Base-by-base conservation (phyloP, 2,113 vertebrate genomes). In the Campylomormyrus numenius region DNA sequence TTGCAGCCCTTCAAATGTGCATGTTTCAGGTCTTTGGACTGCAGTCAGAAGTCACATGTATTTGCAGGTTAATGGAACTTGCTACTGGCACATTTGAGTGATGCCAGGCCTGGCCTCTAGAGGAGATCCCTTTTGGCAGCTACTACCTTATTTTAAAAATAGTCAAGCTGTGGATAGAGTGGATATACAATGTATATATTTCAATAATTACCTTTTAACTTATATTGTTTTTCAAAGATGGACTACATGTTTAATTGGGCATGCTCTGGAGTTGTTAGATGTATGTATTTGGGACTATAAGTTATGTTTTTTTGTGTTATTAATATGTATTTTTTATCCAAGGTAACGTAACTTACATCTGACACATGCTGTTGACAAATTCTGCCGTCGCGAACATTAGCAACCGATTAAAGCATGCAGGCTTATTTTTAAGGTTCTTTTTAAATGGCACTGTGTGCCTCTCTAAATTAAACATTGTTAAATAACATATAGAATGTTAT, bases 211-310 rank as follows among this genome's bases (percentile, higher is more conserved):
- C n/a, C 3, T 70, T 70, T 70, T 70, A 70, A 70, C 10, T 27
- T 84, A 17, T 84, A 42, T 84, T 84, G 80, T 84, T 46, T 86
- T 49, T 35, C 45, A 86, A 86, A 52, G 21, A 86, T 86, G 85
- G 5, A 49, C 2, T 52, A 50, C 45, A 1, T 49, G n/a, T 49
- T 86, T 52, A 86, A 15, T 49, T 86, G 7, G 77, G 77, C 39
- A 45, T 83, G n/a, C 24, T 19, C 45, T 86, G 49, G 48, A 86
- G 48, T 86, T 45, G 11, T 45, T 84, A 10, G 80, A 84, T 45
- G 10, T 85, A n/a, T 45, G 21, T 45, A 85, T 85, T 48, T 45
- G 21, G 83, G 2, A n/a, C 80, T 46, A n/a, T 46, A 27, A 62
- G 10, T 70, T 70, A 31, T 70, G 10, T 70, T 88, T 45, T 17